A percentile compares a stretch with the other conserved stretches of the same genome.
Conservation (phyloP, 30 jellyfish, hydroid and myxozoan species). For the Hydractinia echinata region DNA sequence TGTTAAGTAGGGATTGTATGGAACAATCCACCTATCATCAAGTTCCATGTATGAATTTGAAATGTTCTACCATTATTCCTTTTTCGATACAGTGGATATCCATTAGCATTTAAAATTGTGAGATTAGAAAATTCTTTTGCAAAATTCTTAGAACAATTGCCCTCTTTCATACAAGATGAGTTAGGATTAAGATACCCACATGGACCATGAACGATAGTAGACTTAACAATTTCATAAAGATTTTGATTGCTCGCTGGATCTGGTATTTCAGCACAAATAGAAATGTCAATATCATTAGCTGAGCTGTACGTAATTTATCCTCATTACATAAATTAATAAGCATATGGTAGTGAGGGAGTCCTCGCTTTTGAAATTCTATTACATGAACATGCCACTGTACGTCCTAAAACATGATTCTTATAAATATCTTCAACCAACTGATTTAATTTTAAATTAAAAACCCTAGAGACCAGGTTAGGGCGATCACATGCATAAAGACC, state of each 20-base stretch:
- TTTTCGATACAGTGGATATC: conserved; percentile 62
- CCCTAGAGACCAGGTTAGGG: conserved; percentile 19
- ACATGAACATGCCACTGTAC: conserved; percentile 36
- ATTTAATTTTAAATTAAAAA: conserved; percentile 7
- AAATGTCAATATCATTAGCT: conserved; percentile 50
- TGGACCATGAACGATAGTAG: conserved; percentile 68
- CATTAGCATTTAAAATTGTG: conserved; percentile 28
- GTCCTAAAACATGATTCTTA: conserved; percentile 26
- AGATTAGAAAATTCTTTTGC: background rate
- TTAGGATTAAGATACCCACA: conserved; percentile 53
- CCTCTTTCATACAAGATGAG: conserved; percentile 58
- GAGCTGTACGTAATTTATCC: conserved; percentile 43
- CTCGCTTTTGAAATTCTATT: conserved; percentile 58
- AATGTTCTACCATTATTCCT: conserved; percentile 26
- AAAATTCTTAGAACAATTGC: conserved; percentile 44
- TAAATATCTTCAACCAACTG: background rate
- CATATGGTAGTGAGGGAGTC: conserved; percentile 64
- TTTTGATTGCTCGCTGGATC: conserved; percentile 46
- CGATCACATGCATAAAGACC: conserved; percentile 9
- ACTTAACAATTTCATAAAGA: conserved; percentile 38
- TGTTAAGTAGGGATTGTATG: conserved; percentile 48
- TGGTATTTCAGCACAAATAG: conserved; percentile 70
- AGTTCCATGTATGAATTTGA: conserved; percentile 16
- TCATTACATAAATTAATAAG: conserved; percentile 49
- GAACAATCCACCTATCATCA: conserved; percentile 58